These are phyloP conservation scores for Macrotrachela quadricornifera DNA, from an alignment of 1,140 invertebrate genomes.

Conservation along the genomic window DNA sequence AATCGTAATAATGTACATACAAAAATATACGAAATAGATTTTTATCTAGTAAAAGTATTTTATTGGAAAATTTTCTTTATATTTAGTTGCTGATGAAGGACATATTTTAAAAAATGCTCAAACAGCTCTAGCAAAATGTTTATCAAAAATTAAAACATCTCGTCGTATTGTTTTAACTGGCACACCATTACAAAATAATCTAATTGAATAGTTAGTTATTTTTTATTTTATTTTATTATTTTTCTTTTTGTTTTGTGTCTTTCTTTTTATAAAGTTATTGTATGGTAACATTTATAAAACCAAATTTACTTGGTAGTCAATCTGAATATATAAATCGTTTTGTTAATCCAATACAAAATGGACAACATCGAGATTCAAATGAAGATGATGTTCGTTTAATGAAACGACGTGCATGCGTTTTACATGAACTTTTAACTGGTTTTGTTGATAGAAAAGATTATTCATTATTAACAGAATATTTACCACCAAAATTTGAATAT, in stretches of 20 bases:
- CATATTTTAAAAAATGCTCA: constrained; percentile 77
- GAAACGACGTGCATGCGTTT: constrained; percentile 73
- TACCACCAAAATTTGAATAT: constrained; percentile 85
- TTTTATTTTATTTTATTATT: too few species aligned
- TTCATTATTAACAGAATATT: constrained; percentile 61
- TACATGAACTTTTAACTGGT: constrained; percentile 71
- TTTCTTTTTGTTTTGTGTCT: too few species aligned
- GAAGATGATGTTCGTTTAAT: constrained; percentile 67
- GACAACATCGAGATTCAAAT: constrained; percentile 76
- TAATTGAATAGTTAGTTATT: constrained; percentile 51
- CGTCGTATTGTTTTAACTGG: constrained; percentile 73
- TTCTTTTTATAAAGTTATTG: too few species aligned
- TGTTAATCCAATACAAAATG: constrained; percentile 55
- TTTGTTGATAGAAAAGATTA: constrained; percentile 79
- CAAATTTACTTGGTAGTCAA: constrained; percentile 63
- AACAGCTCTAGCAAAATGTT: constrained; percentile 58
- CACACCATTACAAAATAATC: constrained; percentile 83
- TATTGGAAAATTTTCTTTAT: too few species aligned
- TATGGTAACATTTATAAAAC: constrained; percentile 90
- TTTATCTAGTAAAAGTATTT: too few species aligned
- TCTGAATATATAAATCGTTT: constrained; percentile 62
- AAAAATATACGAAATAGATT: too few species aligned
- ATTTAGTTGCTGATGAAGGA: constrained; percentile 77
- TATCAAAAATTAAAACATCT: constrained; percentile 51
- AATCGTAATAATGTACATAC: too few species aligned